Evolutionary conservation across 2,888 invertebrate genomes (phyloP).

Genomic region (Tetranychus piercei): DNA sequence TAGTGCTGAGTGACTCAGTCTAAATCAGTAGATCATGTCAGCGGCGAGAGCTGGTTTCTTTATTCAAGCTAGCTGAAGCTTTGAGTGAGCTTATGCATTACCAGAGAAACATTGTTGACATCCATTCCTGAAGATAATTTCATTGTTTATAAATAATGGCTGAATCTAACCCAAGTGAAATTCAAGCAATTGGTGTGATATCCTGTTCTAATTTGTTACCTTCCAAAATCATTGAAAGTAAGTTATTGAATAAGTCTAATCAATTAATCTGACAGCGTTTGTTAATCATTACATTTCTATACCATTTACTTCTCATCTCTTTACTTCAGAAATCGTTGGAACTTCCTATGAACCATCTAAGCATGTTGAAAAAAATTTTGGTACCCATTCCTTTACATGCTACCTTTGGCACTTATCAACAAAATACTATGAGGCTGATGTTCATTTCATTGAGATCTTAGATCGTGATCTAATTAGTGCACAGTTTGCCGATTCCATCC

Average conservation of each 20-base stretch:
- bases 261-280: no score
- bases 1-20: no score
- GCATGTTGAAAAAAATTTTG: background rate
- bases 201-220: background rate
- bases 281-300: background rate
- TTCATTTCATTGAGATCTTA: slow-evolving; percentile 41
- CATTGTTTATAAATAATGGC: background rate
- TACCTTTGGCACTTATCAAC: slow-evolving; percentile 45
- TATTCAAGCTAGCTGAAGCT: no score
- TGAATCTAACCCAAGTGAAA: background rate
- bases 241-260: background rate
- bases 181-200: background rate
- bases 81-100: no score
- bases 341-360: background rate
- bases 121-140: background rate
- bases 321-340: background rate
- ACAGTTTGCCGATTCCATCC: slow-evolving; percentile 32
- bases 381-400: background rate
- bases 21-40: no score
- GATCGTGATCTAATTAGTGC: slow-evolving; percentile 37
- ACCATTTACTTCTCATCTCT: background rate
- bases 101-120: background rate
- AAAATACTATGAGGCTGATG: slow-evolving; percentile 50
- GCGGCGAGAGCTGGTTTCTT: no score
- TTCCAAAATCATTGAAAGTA: background rate